A percentile compares a stretch with the other conserved stretches of the same genome.
Evolutionary conservation across 2,888 invertebrate genomes (phyloP).

Genomic region (Chrysodeixis includens): DNA sequence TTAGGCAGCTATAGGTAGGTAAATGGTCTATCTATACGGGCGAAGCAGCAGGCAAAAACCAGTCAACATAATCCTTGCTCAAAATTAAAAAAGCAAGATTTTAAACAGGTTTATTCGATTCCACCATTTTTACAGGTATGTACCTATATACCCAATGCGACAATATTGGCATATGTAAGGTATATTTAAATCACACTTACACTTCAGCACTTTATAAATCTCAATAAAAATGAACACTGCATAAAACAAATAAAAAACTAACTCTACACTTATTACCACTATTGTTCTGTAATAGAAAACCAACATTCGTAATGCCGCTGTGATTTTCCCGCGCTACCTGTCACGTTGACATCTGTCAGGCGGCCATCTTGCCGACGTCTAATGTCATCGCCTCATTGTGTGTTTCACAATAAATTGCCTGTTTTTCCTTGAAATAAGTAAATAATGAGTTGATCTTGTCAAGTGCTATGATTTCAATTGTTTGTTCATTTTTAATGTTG

Average conservation of each 20-base stretch:
- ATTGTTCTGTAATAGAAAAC: slow-evolving; percentile 38
- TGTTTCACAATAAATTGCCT: slow-evolving; percentile 39
- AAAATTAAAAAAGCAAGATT: no score
- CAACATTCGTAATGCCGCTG: slow-evolving; percentile 26
- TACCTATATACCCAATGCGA: no score
- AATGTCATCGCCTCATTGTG: slow-evolving; percentile 59
- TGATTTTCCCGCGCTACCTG: slow-evolving; percentile 47
- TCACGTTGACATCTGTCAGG: slow-evolving; percentile 70
- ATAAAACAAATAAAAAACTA: slow-evolving; percentile 20
- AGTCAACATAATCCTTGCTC: no score
- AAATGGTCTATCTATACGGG: no score
- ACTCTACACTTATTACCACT: slow-evolving; percentile 30
- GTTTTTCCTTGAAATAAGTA: slow-evolving; percentile 39
- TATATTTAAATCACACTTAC: no score
- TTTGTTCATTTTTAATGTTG: neutral
- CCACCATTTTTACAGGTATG: no score
- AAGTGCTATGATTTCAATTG: neutral
- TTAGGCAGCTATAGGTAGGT: no score
- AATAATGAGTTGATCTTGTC: slow-evolving; percentile 17
- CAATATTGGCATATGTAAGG: no score
- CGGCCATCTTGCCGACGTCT: slow-evolving; percentile 61
- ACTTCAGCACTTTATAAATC: no score
- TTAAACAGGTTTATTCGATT: no score
- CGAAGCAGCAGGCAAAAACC: no score
- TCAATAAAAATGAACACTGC: no score